Conservation (phyloP, 2,797 vertebrate species). For the Aldrovandia affinis region DNA sequence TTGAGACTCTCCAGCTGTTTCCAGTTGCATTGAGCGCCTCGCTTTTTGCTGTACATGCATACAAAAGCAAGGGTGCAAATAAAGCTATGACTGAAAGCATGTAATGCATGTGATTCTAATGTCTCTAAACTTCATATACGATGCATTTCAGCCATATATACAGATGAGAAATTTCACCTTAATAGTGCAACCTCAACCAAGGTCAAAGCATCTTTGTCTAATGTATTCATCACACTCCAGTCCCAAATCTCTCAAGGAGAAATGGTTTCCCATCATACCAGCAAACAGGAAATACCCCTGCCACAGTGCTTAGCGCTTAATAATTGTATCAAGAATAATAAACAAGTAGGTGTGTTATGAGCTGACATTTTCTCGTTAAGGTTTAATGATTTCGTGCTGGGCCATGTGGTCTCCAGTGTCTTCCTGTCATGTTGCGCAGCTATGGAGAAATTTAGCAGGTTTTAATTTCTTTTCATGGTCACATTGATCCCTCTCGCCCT, state of each 20-base stretch:
- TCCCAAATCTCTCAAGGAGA: slow-evolving; percentile 1
- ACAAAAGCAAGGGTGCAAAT: background rate
- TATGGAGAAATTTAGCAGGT: slow-evolving; percentile 20
- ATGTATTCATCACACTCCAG: slow-evolving; percentile 14
- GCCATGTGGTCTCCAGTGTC: slow-evolving; percentile 42
- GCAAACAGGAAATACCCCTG: slow-evolving; percentile 18
- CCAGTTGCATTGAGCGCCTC: background rate
- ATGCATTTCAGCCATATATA: too few relatives aligned
- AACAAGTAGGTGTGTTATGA: slow-evolving; percentile 26
- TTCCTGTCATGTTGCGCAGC: slow-evolving; percentile 36
- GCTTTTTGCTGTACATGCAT: background rate
- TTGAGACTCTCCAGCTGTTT: background rate
- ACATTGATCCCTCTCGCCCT: slow-evolving; percentile 24
- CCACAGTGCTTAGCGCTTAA: slow-evolving; percentile 25
- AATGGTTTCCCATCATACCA: background rate
- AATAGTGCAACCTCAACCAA: background rate
- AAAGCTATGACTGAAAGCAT: background rate
- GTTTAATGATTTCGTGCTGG: slow-evolving; percentile 35
- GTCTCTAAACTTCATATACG: background rate
- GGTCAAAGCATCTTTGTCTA: slow-evolving; percentile 12
- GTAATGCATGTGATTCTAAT: background rate
- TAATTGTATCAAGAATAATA: slow-evolving; percentile 27
- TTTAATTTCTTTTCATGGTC: slow-evolving; percentile 13
- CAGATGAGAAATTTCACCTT: background rate
- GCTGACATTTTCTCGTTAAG: slow-evolving; percentile 31